Conservation (phyloP, 1,140 invertebrate species). For the Acromyrmex echinatior region DNA sequence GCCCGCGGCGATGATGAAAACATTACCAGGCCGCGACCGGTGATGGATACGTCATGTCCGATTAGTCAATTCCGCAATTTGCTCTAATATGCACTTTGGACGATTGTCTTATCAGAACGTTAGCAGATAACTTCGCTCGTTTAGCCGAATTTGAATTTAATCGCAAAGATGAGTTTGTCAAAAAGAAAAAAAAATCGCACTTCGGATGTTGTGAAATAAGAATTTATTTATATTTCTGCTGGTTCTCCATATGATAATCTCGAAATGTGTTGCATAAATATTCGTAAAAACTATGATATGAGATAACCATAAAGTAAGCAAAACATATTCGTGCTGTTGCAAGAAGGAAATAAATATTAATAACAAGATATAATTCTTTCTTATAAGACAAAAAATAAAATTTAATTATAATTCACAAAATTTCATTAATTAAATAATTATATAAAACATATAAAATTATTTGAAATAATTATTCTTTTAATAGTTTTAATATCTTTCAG, state of each 20-base stretch:
- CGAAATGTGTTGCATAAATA: neutral
- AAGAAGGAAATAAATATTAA: conserved; percentile 9
- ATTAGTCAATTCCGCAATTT: neutral
- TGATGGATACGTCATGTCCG: neutral
- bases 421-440: too few relatives aligned
- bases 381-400: neutral
- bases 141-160: neutral
- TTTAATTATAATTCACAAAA: neutral
- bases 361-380: neutral
- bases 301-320: neutral
- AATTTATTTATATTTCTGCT: conserved; percentile 27
- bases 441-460: too few relatives aligned
- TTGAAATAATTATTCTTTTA: neutral
- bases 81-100: neutral
- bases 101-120: neutral
- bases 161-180: neutral
- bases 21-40: neutral
- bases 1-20: neutral
- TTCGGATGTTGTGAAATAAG: neutral
- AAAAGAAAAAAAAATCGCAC: neutral
- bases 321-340: neutral
- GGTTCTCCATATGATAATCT: conserved; percentile 10
- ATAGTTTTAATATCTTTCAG: neutral
- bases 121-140: neutral
- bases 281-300: neutral